These are phyloP conservation scores for Hetaerina americana DNA, from an alignment of 1,140 invertebrate species.

Conservation along the genomic window DNA sequence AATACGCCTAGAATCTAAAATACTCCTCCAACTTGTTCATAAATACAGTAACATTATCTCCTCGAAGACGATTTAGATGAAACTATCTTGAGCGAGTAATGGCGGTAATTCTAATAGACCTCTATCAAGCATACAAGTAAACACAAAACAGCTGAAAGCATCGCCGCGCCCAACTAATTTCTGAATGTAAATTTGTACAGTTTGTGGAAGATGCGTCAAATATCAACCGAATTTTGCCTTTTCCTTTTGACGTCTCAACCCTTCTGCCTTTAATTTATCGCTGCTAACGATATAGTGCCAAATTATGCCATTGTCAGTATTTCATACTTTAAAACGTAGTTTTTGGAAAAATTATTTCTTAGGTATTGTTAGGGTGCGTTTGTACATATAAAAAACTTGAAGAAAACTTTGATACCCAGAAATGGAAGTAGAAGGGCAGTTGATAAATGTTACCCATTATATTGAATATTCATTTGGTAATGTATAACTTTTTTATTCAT, in stretches of 20 bases:
- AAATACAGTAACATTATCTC: neutral
- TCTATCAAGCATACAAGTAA: neutral
- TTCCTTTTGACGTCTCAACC: no score
- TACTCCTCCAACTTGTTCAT: neutral
- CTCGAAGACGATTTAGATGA: neutral
- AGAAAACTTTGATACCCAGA: no score
- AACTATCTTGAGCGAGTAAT: neutral
- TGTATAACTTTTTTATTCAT: no score
- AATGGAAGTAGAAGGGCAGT: neutral
- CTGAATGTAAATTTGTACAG: neutral
- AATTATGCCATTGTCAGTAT: no score
- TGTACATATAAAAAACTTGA: no score
- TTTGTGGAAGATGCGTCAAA: no score
- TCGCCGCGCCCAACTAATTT: neutral
- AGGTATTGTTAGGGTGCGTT: no score
- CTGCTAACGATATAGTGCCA: no score
- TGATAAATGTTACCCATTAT: neutral
- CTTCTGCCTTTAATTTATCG: no score
- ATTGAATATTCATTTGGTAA: conserved; percentile 1
- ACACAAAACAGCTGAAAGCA: neutral
- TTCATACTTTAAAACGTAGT: no score
- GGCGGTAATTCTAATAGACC: neutral
- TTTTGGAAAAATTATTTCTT: no score
- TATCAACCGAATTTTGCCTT: no score
- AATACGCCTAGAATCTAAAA: neutral